Evolutionary conservation across 1,140 invertebrate genomes (phyloP), one percentile per base, ranked within the genome.

Genomic region (Augochlora pura): DNA sequence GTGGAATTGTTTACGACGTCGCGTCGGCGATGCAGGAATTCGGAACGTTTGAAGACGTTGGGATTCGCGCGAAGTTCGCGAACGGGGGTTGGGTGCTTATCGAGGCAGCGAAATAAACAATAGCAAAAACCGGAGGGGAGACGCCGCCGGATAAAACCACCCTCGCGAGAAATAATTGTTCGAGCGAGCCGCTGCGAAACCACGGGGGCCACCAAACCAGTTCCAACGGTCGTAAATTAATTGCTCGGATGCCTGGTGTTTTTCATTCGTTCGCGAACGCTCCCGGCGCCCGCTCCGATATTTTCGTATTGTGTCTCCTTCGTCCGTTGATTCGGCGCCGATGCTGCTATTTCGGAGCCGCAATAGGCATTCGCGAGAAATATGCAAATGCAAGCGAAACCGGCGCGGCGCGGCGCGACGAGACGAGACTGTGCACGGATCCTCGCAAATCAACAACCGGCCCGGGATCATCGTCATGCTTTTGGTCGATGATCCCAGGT

Each of bases 401-500:
- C 42, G 42, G 75, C 66, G 74, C 32, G 4, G 52, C 21, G 46
- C 39, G 66, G 14, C 10, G 14, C 42, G 14, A 0, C 42, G 42
- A 0, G 42, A 2, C 42, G 42, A 9, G 9, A 12, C 42, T 12
- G 66, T 46, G 25, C 63, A n/a, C 66, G 65, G 68, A 69, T 69
- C 69, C 66, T 69, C 54, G 12, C 66, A 54, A 49, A 70, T 69
- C 75, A 27, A 77, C 65, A 38, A 77, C 42, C 75, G 68, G 59
- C 59, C 25, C 2, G n/a, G 27, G 42, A 63, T 63, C 57, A n/a
- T 54, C 76, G 9, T 63, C 67, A 46, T 32, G 14, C 67, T 71
- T 59, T 71, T 68, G 76, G 76, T 77, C 76, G 76, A 71, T 71
- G 68, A 77, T 77, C 76, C 68, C 59, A 70, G n/a, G 57, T 71